phyloP scores from a whole-genome alignment of 2,888 invertebrate genomes.

The Caenorhabditis drosophilae region DNA sequence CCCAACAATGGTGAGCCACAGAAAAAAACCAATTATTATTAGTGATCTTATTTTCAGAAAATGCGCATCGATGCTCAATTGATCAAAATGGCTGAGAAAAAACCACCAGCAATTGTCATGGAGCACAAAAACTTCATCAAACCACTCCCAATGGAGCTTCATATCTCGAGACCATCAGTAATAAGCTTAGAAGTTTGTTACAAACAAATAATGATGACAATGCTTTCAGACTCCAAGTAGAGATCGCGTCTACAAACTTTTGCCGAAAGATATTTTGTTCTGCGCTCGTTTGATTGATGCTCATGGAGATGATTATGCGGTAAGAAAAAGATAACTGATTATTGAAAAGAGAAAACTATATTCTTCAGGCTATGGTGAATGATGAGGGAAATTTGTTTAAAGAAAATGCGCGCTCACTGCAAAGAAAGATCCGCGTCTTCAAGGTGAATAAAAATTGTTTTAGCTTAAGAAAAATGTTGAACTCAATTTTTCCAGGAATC shows the following conservation, averaged over 20 bases:
- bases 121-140: conserved; percentile 49
- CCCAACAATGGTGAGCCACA: conserved; percentile 43
- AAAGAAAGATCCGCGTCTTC: conserved; percentile 66
- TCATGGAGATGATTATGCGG: conserved; percentile 58
- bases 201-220: too few relatives aligned
- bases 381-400: conserved; percentile 60
- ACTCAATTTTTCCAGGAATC: conserved; percentile 44
- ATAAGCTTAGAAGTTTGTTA: too few relatives aligned
- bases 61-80: conserved; percentile 56
- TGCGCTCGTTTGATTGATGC: conserved; percentile 63
- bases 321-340: too few relatives aligned
- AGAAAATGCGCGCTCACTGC: conserved; percentile 56
- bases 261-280: conserved; percentile 64
- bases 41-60: conserved; percentile 33
- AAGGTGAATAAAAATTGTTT: conserved; percentile 30
- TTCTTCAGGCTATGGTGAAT: conserved; percentile 59
- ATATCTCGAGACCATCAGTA: conserved; percentile 49
- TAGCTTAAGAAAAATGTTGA: background rate
- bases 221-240: conserved; percentile 50
- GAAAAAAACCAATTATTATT: background rate
- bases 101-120: conserved; percentile 36
- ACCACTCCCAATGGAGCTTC: conserved; percentile 47
- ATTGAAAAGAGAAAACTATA: conserved; percentile 6
- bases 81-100: conserved; percentile 42
- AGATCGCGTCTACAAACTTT: conserved; percentile 60